These are phyloP conservation scores for Mesopsocus fuscifrons DNA, from an alignment of 2,888 invertebrate genomes.

Conservation along the genomic window DNA sequence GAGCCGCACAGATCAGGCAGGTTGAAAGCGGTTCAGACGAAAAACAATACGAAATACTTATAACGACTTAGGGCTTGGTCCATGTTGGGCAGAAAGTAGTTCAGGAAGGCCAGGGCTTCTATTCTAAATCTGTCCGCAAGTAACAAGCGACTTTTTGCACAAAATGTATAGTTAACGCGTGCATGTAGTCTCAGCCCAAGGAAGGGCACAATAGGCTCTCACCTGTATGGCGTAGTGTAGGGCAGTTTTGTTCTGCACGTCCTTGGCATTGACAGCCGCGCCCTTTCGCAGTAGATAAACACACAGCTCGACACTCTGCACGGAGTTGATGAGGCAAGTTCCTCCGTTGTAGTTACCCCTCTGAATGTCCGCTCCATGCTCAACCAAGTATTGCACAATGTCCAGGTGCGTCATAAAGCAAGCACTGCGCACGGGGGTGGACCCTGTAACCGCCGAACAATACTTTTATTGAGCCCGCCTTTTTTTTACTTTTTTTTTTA, in stretches of 20 bases:
- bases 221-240: conserved; percentile 85
- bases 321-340: conserved; percentile 83
- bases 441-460: conserved; percentile 23
- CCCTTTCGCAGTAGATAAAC: conserved; percentile 58
- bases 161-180: too few species aligned
- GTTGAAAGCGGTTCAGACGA: too few species aligned
- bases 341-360: conserved; percentile 80
- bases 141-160: too few species aligned
- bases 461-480: too few species aligned
- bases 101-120: too few species aligned
- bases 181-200: too few species aligned
- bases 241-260: conserved; percentile 79
- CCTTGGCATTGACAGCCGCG: conserved; percentile 67
- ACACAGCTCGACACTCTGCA: conserved; percentile 68
- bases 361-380: conserved; percentile 64
- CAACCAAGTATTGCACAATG: conserved; percentile 54
- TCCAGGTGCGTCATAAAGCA: conserved; percentile 83
- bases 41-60: too few species aligned
- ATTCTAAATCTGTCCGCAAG: too few species aligned
- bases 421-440: conserved; percentile 75
- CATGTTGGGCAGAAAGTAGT: too few species aligned
- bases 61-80: too few species aligned
- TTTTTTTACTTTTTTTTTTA: too few species aligned
- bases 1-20: too few species aligned
- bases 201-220: background rate